These are phyloP conservation scores for Drosophila pseudoobscura DNA, from an alignment of 1,140 invertebrate genomes.

Conservation along the genomic window DNA sequence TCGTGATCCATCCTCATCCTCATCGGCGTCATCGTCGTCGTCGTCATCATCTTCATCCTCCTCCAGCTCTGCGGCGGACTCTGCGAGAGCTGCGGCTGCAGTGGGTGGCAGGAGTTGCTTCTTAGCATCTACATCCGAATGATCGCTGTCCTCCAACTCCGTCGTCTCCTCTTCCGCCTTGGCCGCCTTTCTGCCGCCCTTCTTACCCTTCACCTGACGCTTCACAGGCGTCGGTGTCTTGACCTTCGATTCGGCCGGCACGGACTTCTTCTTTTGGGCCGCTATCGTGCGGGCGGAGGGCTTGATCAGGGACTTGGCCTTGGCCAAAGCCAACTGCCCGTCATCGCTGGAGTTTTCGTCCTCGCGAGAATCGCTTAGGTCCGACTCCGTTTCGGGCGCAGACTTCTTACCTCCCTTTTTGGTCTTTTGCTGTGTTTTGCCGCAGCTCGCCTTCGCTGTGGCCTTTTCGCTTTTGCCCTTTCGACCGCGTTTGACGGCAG, in stretches of 20 bases:
- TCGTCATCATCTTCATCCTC: slow-evolving; percentile 56
- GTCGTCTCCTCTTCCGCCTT: slow-evolving; percentile 20
- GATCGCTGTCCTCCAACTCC: slow-evolving; percentile 30
- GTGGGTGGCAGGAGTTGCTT: slow-evolving; percentile 69
- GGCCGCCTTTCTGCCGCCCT: slow-evolving; percentile 26
- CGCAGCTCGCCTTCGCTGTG: slow-evolving; percentile 26
- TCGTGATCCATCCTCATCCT: slow-evolving; percentile 57
- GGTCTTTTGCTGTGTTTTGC: slow-evolving; percentile 66
- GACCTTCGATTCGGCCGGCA: slow-evolving; percentile 65
- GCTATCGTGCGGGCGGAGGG: slow-evolving; percentile 66
- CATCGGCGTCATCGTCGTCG: slow-evolving; percentile 24
- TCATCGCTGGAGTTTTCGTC: slow-evolving; percentile 53
- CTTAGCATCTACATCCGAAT: slow-evolving; percentile 45
- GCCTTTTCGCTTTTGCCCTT: slow-evolving; percentile 51
- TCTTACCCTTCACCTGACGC: slow-evolving; percentile 55
- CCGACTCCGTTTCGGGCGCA: slow-evolving; percentile 51
- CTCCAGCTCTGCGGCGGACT: slow-evolving; percentile 72
- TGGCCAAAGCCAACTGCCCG: slow-evolving; percentile 54
- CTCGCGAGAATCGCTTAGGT: slow-evolving; percentile 29
- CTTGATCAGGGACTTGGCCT: slow-evolving; percentile 56
- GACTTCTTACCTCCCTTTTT: slow-evolving; percentile 61
- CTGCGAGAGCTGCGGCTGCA: slow-evolving; percentile 68
- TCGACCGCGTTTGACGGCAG: slow-evolving; percentile 49
- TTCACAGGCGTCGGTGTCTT: slow-evolving; percentile 60
- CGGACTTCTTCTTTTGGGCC: slow-evolving; percentile 69